Evolutionary conservation across 1,140 invertebrate genomes (phyloP), one percentile per base, ranked within the genome.

Genomic region (Ericerus pela): DNA sequence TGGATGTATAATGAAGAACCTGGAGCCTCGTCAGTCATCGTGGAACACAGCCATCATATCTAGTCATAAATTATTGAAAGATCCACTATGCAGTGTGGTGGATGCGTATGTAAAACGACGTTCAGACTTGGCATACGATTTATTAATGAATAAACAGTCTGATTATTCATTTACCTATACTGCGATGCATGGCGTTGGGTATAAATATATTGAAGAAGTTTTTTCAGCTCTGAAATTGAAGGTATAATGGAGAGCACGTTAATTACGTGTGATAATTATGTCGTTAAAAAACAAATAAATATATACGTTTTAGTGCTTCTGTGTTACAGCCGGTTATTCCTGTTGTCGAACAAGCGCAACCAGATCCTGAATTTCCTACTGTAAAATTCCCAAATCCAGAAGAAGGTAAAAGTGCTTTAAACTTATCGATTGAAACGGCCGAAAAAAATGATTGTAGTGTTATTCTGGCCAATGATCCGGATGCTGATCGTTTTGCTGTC

Each of bases 321-420:
- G 28, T 31, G 18, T 55, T 53, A 38, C 29, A 58, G 57, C 38
- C 43, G 18, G 53, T 88, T 58, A 71, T 90, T 60, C 78, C 84
- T 18, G 94, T 98, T 0, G 68, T 73, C 55, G 80, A 92, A 61
- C 88, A 97, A 73, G 79, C 84, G 60, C 73, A 88, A 57, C 88
- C 95, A 0, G 82, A 99, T 75, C 95, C 95, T 0, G 89, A n/a
- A n/a, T 99, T 99, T 72, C 82, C 94, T 1, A 97, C 94, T 0
- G 94, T 99, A 0, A 81, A 80, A 64, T 97, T 94, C 73, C 96
- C 96, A 0, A 99, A 99, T 74, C 96, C 96, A 1, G 96, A 99
- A 70, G 96, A 99, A 73, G 86, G 88, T n/a, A n/a, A 88, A 66
- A 85, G 85, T 65, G 87, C 91, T 51, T 67, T 99, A 54, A 76